phyloP scores from a whole-genome alignment of 2,888 invertebrate genomes.

The Mythimna pallens region DNA sequence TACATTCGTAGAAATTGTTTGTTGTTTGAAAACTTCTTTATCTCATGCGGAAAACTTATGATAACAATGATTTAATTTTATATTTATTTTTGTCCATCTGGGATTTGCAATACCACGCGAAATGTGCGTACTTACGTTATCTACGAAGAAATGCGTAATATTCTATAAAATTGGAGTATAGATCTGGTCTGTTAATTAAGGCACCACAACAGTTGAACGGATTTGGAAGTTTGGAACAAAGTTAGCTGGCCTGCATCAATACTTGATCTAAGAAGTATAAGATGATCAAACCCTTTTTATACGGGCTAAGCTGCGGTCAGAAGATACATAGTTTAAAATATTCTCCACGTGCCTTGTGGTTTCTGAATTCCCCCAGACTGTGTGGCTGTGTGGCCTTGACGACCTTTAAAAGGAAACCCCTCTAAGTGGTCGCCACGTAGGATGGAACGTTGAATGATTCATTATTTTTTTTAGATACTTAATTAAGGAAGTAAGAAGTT shows the following conservation, averaged over 20 bases:
- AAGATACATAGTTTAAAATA: background rate
- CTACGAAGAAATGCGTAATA: conserved; percentile 8
- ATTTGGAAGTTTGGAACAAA: too few species aligned
- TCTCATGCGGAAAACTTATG: conserved; percentile 10
- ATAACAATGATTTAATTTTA: conserved; percentile 21
- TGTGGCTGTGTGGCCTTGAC: conserved; percentile 9
- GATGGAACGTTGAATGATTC: background rate
- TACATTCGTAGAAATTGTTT: conserved; percentile 6
- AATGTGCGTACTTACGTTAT: conserved; percentile 6
- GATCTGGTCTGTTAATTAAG: too few species aligned
- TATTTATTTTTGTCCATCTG: conserved; percentile 29
- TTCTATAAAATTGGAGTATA: too few species aligned
- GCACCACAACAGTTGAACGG: too few species aligned
- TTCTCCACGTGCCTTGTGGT: background rate
- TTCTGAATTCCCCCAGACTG: background rate
- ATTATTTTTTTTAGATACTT: background rate
- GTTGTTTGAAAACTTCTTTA: conserved; percentile 4
- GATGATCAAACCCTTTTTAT: background rate
- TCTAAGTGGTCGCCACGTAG: background rate
- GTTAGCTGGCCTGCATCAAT: too few species aligned
- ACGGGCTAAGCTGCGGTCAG: too few species aligned
- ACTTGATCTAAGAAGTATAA: too few species aligned
- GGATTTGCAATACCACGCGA: background rate
- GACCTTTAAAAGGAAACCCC: conserved; percentile 2
- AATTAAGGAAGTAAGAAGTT: background rate